Evolutionary conservation across 2,113 vertebrate genomes (phyloP), one percentile per base, ranked within the genome.

Genomic region (Scartelaos histophorus): DNA sequence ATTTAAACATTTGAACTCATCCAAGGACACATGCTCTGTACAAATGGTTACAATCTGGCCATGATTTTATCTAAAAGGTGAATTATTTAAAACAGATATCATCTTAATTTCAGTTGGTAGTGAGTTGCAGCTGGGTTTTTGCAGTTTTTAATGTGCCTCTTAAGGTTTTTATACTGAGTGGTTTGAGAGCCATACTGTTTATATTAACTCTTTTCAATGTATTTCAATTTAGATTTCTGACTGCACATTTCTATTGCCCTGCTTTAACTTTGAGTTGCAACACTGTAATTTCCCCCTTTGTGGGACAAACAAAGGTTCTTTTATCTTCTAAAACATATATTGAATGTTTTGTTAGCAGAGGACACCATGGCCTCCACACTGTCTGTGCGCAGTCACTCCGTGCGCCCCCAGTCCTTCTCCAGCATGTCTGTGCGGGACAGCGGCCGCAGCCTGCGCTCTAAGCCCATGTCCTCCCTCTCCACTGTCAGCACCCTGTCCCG

Each of bases 331-430:
- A n/a, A 21, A 54, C n/a, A 10, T 61, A 13, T 61, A 17, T 9
- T 29, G 13, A 34, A 34, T 34, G 15, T 34, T 29, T 29, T 17
- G 2, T 17, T 11, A 67, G 66, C 82, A 87, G 87, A 45, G 38
- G 69, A 76, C 76, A 91, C 69, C 49, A 94, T 94, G 92, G 83
- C 89, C 21, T 91, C 90, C 57, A 86, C 85, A 29, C 64, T 87
- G 65, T 93, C 93, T 4, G 25, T 87, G 67, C 88, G 89, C 60
- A 88, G 88, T 74, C 81, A 83, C 84, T 86, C 91, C 0, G 53
- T 77, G 13, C 89, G 90, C 35, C 89, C 87, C 71, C 87, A 90
- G 2, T 91, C 91, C 70, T 92, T 92, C 81, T 93, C 93, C 80
- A 92, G 82, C 84, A 62, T 86, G 54, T 93, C 93, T 0, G 47